A percentile compares a stretch with the other conserved stretches of the same genome.
Conservation (phyloP, 1,140 invertebrate genomes). For the Leptinotarsa texana region DNA sequence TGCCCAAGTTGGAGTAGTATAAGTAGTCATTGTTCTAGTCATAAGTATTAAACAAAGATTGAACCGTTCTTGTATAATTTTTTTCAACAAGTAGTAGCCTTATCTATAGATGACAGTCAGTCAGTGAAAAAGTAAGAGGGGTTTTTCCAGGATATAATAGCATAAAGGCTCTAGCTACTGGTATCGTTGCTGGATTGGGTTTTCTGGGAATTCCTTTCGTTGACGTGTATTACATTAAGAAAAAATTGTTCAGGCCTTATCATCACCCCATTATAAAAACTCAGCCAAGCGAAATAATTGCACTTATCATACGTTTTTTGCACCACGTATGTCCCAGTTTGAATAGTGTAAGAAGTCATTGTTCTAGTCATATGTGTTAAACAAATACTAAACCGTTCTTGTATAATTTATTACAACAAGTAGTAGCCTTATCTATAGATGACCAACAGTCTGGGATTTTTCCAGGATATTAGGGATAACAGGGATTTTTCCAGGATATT, state of each 20-base stretch:
- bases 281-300: too few species aligned
- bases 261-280: background rate
- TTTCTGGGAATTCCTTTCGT: constrained; percentile 63
- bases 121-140: constrained; percentile 61
- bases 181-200: constrained; percentile 56
- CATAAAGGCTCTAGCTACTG: constrained; percentile 66
- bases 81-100: constrained; percentile 62
- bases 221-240: constrained; percentile 63
- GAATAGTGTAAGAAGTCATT: too few species aligned
- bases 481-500: constrained; percentile 65
- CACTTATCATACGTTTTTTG: too few species aligned
- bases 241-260: constrained; percentile 47
- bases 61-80: too few species aligned
- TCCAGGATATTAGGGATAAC: too few species aligned
- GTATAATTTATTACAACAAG: constrained; percentile 52
- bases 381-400: too few species aligned
- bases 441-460: constrained; percentile 60
- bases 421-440: constrained; percentile 62
- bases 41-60: too few species aligned
- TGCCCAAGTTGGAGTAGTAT: too few species aligned
- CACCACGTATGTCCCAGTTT: too few species aligned
- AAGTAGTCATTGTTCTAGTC: too few species aligned
- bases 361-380: too few species aligned
- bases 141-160: constrained; percentile 66
- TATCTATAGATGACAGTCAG: constrained; percentile 60